Conservation (phyloP, 2,888 invertebrate genomes). For the Pantelozetes paolii region DNA sequence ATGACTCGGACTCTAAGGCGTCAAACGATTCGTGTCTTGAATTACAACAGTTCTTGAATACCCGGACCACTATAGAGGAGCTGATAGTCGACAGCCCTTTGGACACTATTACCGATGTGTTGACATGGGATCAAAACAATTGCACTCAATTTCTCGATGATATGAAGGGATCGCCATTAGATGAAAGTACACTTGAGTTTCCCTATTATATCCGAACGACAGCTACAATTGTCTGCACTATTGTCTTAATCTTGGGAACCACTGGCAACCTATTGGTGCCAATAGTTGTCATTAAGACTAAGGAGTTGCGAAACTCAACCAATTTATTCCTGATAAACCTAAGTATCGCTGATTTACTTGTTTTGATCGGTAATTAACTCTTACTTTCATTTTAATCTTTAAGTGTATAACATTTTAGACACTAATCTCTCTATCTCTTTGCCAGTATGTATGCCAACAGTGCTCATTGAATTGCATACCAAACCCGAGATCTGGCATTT, state of each 20-base stretch:
- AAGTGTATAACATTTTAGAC: neutral
- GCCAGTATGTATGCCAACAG: conserved; percentile 80
- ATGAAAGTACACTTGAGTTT: neutral
- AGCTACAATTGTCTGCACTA: conserved; percentile 76
- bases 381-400: neutral
- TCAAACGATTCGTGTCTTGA: neutral
- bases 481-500: conserved; percentile 88
- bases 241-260: conserved; percentile 82
- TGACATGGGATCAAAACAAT: conserved; percentile 13
- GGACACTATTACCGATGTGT: neutral
- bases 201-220: conserved; percentile 59
- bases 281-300: conserved; percentile 81
- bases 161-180: neutral
- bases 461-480: conserved; percentile 86
- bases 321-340: conserved; percentile 91
- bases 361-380: conserved; percentile 59
- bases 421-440: neutral
- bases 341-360: conserved; percentile 86
- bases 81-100: neutral
- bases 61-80: neutral
- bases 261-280: conserved; percentile 91
- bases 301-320: conserved; percentile 90
- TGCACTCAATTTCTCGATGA: neutral
- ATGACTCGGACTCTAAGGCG: neutral
- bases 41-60: neutral